Base-by-base conservation (phyloP, 2,113 vertebrate genomes). In the Arvicanthis niloticus region DNA sequence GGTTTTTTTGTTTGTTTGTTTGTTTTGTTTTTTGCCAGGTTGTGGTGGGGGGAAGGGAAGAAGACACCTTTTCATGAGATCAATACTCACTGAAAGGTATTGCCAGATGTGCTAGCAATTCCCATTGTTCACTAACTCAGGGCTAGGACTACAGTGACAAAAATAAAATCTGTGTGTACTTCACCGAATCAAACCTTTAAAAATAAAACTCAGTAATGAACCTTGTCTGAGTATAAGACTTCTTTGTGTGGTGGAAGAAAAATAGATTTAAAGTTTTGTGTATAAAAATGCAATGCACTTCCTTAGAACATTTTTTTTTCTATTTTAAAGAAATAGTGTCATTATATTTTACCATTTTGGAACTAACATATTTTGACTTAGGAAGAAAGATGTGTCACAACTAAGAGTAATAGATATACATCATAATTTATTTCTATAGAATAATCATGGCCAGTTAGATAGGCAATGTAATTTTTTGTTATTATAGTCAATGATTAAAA, bases 61-160 rank as follows among this genome's bases (percentile, higher is more conserved):
- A 48, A 96, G 98, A 90, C n/a, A 62, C 97, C 80, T 88, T 94
- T 34, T 94, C 73, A 85, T 81, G 93, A 95, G 81, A 93, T 97
- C 42, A 94, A 21, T 53, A 72, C 22, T 62, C 72, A 51, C 40
- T 96, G 86, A 91, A 97, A 94, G 73, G 81, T 21, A 29, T 88
- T 10, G 10, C 17, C 0, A 0, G 91, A 42, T 91, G 48, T 97
- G 70, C 93, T 89, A 93, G 91, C 92, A 42, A 93, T 86, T 86
- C 58, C 70, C 15, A n/a, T 12, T 88, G 88, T 94, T 97, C 81
- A 40, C 37, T 29, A 7, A 68, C 73, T 58, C 29, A 93, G 42
- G 42, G 97, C 93, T 48, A 89, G 73, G 67, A 95, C 91, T 85
- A 87, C 91, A 73, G 45, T 40, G 34, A 58, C 16, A 75, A 95